Conservation (phyloP, 1,140 invertebrate species). For the Drosophila fuyamai region DNA sequence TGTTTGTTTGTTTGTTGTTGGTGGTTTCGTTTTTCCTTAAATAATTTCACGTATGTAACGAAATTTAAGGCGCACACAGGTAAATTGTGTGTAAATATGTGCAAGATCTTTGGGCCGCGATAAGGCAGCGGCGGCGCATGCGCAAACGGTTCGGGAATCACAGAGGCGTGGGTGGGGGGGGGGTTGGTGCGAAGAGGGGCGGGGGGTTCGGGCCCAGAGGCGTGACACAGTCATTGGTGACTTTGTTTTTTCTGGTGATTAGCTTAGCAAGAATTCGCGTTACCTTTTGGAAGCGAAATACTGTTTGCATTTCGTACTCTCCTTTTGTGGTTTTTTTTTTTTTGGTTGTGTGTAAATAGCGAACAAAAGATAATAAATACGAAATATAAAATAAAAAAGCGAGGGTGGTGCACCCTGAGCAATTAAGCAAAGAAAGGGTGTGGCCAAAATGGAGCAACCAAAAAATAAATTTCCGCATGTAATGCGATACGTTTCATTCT, state of each 20-base stretch:
- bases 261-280: conserved; percentile 83
- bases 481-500: conserved; percentile 62
- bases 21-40: conserved; percentile 67
- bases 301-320: conserved; percentile 43
- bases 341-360: conserved; percentile 54
- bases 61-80: conserved; percentile 49
- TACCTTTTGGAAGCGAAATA: conserved; percentile 46
- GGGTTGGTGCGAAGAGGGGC: not conserved
- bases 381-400: conserved; percentile 10
- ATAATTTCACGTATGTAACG: conserved; percentile 68
- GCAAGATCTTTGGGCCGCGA: conserved; percentile 71
- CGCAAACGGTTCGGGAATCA: conserved; percentile 54
- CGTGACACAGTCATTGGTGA: conserved; percentile 64
- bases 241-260: conserved; percentile 68
- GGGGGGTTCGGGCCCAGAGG: conserved; percentile 20
- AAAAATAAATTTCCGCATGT: conserved; percentile 60
- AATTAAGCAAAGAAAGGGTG: conserved; percentile 63
- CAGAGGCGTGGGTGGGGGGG: conserved; percentile 5
- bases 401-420: conserved; percentile 51
- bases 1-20: conserved; percentile 72
- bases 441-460: conserved; percentile 49
- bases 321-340: conserved; percentile 31
- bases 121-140: conserved; percentile 62
- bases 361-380: conserved; percentile 73
- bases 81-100: conserved; percentile 79